Conservation (phyloP, 2,113 vertebrate species). For the Salvelinus namaycush region DNA sequence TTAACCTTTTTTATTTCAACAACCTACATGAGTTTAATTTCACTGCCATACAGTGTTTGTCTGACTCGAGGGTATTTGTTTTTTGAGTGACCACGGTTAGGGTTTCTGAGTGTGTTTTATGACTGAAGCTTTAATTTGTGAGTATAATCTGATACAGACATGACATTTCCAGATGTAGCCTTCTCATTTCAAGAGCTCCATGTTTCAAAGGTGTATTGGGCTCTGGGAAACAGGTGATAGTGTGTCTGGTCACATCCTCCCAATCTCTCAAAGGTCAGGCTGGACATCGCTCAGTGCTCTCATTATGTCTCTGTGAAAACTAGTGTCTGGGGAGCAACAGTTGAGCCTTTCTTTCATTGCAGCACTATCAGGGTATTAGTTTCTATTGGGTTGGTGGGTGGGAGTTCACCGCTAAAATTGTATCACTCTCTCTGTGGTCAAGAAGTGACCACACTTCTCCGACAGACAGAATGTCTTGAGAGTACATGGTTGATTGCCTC, state of each 20-base stretch:
- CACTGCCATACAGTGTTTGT: background rate
- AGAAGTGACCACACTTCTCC: background rate
- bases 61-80: background rate
- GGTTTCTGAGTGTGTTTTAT: background rate
- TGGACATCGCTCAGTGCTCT: constrained; percentile 42
- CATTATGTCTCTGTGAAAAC: constrained; percentile 49
- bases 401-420: constrained; percentile 39
- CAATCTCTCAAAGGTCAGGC: constrained; percentile 55
- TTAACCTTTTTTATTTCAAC: background rate
- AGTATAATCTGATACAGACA: constrained; percentile 7
- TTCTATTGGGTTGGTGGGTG: constrained; percentile 33
- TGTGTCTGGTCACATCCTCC: constrained; percentile 33
- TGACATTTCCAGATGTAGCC: background rate
- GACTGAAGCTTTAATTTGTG: background rate
- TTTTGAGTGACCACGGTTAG: background rate
- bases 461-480: background rate
- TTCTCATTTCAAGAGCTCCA: constrained; percentile 21
- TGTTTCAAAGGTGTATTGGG: constrained; percentile 14
- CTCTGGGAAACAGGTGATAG: constrained; percentile 42
- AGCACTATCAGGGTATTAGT: constrained; percentile 23
- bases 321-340: constrained; percentile 23
- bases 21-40: background rate
- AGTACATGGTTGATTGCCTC: background rate
- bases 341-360: constrained; percentile 19
- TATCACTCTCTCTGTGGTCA: constrained; percentile 10